A percentile compares a stretch with the other conserved stretches of the same genome.
phyloP scores from a whole-genome alignment of 2,888 invertebrate genomes.

The Ectropis crepuscularia region DNA sequence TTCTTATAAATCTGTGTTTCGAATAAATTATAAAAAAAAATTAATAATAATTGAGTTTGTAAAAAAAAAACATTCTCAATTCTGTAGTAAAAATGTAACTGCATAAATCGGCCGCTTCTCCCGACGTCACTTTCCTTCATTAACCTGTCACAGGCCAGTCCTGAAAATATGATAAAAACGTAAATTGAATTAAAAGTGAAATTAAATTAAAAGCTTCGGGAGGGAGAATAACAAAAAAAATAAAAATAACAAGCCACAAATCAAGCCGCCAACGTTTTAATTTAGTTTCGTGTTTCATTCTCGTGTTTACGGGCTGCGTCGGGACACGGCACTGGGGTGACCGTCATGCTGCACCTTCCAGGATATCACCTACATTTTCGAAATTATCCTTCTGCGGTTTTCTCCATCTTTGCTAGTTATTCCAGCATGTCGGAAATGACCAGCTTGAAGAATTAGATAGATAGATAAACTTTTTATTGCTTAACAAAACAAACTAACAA shows the following conservation, averaged over 20 bases:
- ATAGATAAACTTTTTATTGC: too few relatives aligned
- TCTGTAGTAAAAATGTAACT: not conserved
- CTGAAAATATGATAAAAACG: slow-evolving; percentile 14
- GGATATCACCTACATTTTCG: slow-evolving; percentile 22
- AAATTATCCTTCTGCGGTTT: too few relatives aligned
- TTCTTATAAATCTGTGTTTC: too few relatives aligned
- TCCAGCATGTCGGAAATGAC: too few relatives aligned
- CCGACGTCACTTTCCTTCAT: slow-evolving; percentile 3
- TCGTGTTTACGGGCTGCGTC: slow-evolving; percentile 30
- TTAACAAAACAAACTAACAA: too few relatives aligned
- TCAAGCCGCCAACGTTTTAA: slow-evolving; percentile 38
- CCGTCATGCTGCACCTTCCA: not conserved
- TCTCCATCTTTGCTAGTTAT: too few relatives aligned
- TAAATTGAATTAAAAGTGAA: slow-evolving; percentile 22
- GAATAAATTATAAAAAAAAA: too few relatives aligned
- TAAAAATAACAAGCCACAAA: slow-evolving; percentile 38
- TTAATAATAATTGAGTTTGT: too few relatives aligned
- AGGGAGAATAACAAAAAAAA: slow-evolving; percentile 4
- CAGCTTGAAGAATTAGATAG: too few relatives aligned
- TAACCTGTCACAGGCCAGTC: slow-evolving; percentile 4
- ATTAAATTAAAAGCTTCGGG: slow-evolving; percentile 31
- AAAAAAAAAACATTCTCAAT: not conserved
- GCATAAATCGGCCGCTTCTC: not conserved
- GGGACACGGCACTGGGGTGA: slow-evolving; percentile 27
- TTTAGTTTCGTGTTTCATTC: slow-evolving; percentile 39